phyloP scores from a whole-genome alignment of 2,113 vertebrate species.

The Seriola dumerili region DNA sequence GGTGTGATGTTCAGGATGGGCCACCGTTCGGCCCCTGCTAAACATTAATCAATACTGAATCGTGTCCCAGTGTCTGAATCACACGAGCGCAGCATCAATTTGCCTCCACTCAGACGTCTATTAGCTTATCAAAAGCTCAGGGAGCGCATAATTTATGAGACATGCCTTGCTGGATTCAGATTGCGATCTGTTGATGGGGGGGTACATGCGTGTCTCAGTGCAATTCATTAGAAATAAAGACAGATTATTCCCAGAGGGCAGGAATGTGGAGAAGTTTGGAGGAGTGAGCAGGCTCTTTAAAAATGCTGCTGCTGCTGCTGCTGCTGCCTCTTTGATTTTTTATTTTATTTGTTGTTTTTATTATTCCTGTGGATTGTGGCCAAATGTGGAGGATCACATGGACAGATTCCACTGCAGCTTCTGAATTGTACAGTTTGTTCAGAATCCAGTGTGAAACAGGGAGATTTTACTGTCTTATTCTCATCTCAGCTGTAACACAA shows the following conservation, averaged over 20 bases:
- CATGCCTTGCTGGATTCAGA: slow-evolving; percentile 56
- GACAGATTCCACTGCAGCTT: slow-evolving; percentile 32
- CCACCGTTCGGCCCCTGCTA: slow-evolving; percentile 46
- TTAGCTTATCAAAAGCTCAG: slow-evolving; percentile 72
- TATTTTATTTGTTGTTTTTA: neutral
- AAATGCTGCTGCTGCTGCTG: neutral
- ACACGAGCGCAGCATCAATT: slow-evolving; percentile 50
- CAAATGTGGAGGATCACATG: slow-evolving; percentile 3
- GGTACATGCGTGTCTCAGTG: slow-evolving; percentile 27
- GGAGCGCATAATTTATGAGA: slow-evolving; percentile 63
- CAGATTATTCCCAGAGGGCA: slow-evolving; percentile 42
- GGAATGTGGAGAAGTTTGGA: slow-evolving; percentile 31
- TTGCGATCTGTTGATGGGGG: slow-evolving; percentile 51
- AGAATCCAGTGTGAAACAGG: neutral
- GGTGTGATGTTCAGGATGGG: slow-evolving; percentile 67
- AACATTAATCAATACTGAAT: slow-evolving; percentile 71
- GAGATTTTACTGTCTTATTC: too few species aligned
- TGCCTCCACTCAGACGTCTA: slow-evolving; percentile 61
- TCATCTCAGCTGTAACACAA: too few species aligned
- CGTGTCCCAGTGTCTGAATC: slow-evolving; percentile 44
- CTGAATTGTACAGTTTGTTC: slow-evolving; percentile 38
- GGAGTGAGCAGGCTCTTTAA: neutral
- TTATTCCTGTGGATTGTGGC: slow-evolving; percentile 5
- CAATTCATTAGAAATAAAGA: slow-evolving; percentile 45
- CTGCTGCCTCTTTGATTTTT: neutral